Evolutionary conservation across 1,140 invertebrate species (phyloP).

Genomic region (Ganaspis sp.): DNA sequence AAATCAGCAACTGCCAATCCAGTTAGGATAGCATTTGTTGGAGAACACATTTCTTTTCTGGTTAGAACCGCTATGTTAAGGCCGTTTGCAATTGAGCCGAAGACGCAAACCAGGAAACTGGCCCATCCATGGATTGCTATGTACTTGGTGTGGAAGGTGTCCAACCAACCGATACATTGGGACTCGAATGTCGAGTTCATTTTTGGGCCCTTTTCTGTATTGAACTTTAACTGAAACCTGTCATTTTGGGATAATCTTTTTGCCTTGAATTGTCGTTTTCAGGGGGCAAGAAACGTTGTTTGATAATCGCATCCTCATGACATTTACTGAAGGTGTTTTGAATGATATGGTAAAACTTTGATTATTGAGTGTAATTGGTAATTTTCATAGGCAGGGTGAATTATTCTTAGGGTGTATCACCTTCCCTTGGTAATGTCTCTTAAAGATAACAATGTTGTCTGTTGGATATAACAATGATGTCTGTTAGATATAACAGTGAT

Average conservation of each 20-base stretch:
- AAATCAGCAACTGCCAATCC: constrained; percentile 94
- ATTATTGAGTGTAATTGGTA: too few relatives aligned
- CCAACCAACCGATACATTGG: constrained; percentile 73
- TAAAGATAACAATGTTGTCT: too few relatives aligned
- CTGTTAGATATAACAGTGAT: too few relatives aligned
- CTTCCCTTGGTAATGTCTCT: too few relatives aligned
- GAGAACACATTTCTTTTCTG: constrained; percentile 92
- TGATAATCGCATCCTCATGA: too few relatives aligned
- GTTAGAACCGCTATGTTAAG: constrained; percentile 97
- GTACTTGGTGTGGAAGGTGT: constrained; percentile 74
- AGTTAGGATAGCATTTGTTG: constrained; percentile 93
- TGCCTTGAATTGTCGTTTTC: not conserved
- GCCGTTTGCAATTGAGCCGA: constrained; percentile 94
- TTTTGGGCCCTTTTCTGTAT: not conserved
- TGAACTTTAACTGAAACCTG: not conserved
- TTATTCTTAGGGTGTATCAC: too few relatives aligned
- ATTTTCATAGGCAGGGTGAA: too few relatives aligned
- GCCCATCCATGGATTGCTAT: constrained; percentile 82
- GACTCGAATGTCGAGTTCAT: constrained; percentile 47
- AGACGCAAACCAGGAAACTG: constrained; percentile 88
- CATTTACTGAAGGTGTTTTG: too few relatives aligned
- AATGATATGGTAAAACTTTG: too few relatives aligned
- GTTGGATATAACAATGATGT: too few relatives aligned
- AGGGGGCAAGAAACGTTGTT: too few relatives aligned
- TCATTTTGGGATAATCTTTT: not conserved